Base-by-base conservation (phyloP, 2,888 invertebrate species). In the Acronicta alni region DNA sequence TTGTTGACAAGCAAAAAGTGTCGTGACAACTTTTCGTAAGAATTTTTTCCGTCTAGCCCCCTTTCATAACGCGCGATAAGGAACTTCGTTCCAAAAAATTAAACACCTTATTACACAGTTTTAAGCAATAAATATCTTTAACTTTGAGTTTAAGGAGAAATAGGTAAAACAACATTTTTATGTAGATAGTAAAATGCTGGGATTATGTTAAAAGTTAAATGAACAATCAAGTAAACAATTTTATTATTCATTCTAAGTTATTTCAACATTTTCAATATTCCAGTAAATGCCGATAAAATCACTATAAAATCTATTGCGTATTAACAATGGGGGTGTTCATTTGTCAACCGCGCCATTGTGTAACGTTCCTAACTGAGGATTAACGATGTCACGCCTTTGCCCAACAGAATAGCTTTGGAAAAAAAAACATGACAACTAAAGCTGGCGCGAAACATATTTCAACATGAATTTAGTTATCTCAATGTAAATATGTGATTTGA, bases 341-440 rank as follows among this genome's bases (percentile, higher is more conserved):
- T 81, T 82, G 71, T 67, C 67, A 75, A 74, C 57, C 62, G n/a
- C 42, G 57, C 18, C 46, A 64, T 72, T 76, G 69, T 75, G 67
- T 48, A 71, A 57, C 64, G 14, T 85, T 88, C 88, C 87, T 90
- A 89, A 90, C 87, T 82, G 80, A 77, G 91, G 91, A 91, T 92
- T 91, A 90, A 87, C 83, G 81, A 74, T 72, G 89, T 87, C 84
- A 87, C 86, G 90, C 89, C 86, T 85, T 79, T 79, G 82, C 83
- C 67, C 57, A 57, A 62, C 58, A 61, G 66, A 72, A 67, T 38
- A 43, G 47, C n/a, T 38, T 10, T 52, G 53, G 53, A 64, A 57
- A 71, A 69, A 72, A 72, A 53, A 37, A 46, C 53, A 5, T 35
- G 35, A n/a, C 35, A 35, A n/a, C n/a, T n/a, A n/a, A n/a, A 35